Evolutionary conservation across 1,140 invertebrate genomes (phyloP), one percentile per base, ranked within the genome.

Genomic region (Cotesia vestalis): DNA sequence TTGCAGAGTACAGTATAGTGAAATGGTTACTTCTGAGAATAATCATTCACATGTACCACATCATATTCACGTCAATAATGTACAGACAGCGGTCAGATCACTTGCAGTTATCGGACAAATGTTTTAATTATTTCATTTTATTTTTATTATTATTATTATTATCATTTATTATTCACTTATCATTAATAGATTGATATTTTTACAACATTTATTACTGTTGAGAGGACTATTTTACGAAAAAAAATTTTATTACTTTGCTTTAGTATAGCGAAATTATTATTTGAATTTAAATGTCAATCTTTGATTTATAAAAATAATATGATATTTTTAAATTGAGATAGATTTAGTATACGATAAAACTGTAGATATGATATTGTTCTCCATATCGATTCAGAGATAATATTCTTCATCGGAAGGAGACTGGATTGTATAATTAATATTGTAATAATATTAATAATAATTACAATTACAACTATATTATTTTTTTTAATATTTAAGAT

Each of bases 51-150:
- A 77, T n/a, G 75, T 80, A 17, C 73, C 79, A 46, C 81, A 84
- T 69, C 85, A 85, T 71, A 84, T 86, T 72, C 81, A 83, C 60
- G 83, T 86, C n/a, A 87, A 85, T 70, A 84, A 86, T 77, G 78
- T 86, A 55, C 81, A 84, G 76, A 79, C 84, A 6, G 81, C 81
- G 4, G 85, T 87, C 6, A 78, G 85, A 57, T 83, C 85, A 4
- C 80, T 86, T 52, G 79, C 85, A 73, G 84, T 87, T 66, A 84
- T 87, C 76, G 83, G 85, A 27, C 85, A 84, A 53, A 86, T 85
- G 74, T 86, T 83, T 72, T 87, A 77, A 82, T 64, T 35, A 53
- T 60, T 61, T 46, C 66, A 34, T 27, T 8, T 34, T 20, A 12
- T 63, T 17, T 35, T 61, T 9, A 60, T 40, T 38, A 53, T 36